Evolutionary conservation across 2,113 vertebrate species (phyloP).

Genomic region (Oostethus manadensis): DNA sequence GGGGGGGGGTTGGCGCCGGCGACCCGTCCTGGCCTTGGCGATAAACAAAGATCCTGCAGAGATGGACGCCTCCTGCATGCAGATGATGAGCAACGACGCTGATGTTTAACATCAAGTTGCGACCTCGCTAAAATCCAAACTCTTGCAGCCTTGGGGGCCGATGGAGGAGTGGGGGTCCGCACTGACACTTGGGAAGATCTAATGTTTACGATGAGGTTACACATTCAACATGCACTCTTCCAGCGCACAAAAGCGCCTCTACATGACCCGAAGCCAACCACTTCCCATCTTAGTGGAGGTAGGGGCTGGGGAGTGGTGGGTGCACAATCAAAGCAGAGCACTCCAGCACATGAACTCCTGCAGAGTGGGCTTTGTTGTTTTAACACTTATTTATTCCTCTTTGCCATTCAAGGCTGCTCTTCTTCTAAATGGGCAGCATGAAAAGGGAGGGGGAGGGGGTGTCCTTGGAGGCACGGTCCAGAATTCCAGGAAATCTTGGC

Average conservation of each 20-base stretch:
- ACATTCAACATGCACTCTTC: neutral
- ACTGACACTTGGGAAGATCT: neutral
- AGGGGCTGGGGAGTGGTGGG: neutral
- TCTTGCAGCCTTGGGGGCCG: neutral
- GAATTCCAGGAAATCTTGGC: slow-evolving; percentile 74
- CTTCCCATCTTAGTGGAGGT: slow-evolving; percentile 3
- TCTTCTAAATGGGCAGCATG: slow-evolving; percentile 57
- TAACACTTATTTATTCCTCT: slow-evolving; percentile 64
- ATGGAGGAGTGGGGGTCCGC: too few relatives aligned
- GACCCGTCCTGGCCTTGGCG: slow-evolving; percentile 37
- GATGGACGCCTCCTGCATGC: slow-evolving; percentile 33
- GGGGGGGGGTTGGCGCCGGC: slow-evolving; percentile 12
- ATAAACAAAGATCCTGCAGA: slow-evolving; percentile 55
- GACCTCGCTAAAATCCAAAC: slow-evolving; percentile 26
- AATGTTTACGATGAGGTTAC: neutral
- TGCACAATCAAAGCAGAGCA: slow-evolving; percentile 17
- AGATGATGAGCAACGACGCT: slow-evolving; percentile 39
- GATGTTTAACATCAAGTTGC: neutral
- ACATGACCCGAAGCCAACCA: slow-evolving; percentile 11
- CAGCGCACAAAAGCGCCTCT: slow-evolving; percentile 15
- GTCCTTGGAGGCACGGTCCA: slow-evolving; percentile 54
- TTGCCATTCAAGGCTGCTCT: slow-evolving; percentile 55
- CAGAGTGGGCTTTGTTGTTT: slow-evolving; percentile 44
- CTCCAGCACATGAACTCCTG: slow-evolving; percentile 40
- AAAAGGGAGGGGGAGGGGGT: slow-evolving; percentile 42